Evolutionary conservation across 2,888 invertebrate genomes (phyloP), one percentile per base, ranked within the genome.

Genomic region (Phalangium opilio): DNA sequence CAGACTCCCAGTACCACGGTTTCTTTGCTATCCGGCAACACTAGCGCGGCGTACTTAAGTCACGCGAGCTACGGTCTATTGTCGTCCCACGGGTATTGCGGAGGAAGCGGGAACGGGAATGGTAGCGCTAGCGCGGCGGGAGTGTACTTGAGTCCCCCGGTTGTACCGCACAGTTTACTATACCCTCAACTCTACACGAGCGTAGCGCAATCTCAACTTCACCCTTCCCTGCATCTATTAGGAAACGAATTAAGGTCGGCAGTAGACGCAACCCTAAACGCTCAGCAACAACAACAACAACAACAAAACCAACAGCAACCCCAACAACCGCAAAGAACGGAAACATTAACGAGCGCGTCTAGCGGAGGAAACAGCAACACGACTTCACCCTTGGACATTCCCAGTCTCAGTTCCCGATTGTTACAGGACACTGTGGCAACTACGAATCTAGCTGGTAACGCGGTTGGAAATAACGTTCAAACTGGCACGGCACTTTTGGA

Each of bases 161-260:
- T 61, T 48, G 51, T 64, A 15, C 60, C 62, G 2, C 53, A 62
- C 10, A 57, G 62, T 20, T 60, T 65, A 44, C 59, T 65, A 11
- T 64, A 64, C 51, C 63, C 65, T 4, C 64, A 63, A 44, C 54
- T 64, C 3, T 62, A 63, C 54, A 51, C 59, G 21, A 55, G 58
- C 20, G 45, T 52, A 10, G 51, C 55, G 8, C 56, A 59, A 33
- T 58, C 61, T 33, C 62, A 63, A 49, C 58, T 61, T 3, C 62
- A 62, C 38, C 49, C 57, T 41, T 49, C 49, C 48, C 46, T 55
- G 40, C 52, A 55, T 18, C 43, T 56, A n/a, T 49, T 54, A 15
- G 55, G 56, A 21, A 54, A 48, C 21, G 55, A 55, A 35, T 39
- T 54, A 18, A 41, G 54, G n/a, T 49, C 49, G 11, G 51, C 50